Base-by-base conservation (phyloP, 2,113 vertebrate species). In the Zootoca vivipara region DNA sequence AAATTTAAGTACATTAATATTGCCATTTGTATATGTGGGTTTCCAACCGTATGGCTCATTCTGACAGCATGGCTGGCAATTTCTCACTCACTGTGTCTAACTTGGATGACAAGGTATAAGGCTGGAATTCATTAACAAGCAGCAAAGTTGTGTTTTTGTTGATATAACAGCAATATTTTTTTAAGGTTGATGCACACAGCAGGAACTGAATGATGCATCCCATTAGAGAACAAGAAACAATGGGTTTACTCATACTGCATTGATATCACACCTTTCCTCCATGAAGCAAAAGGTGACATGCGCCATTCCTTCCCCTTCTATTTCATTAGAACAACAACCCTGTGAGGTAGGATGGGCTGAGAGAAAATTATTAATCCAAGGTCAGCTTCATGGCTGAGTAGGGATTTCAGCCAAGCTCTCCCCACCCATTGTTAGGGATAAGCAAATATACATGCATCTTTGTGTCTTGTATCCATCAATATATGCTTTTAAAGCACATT, bases 1-100 rank as follows among this genome's bases (percentile, higher is more conserved):
- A 89, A 80, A 90, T 90, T 38, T 89, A 89, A 91, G 16, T 90
- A 85, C 65, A 16, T 52, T 20, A 70, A 15, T 28, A 82, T n/a
- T 89, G 42, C 26, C 70, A 16, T 74, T 18, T 46, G 40, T 83
- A 40, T 64, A 4, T 9, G 83, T 84, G 62, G 38, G 28, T 56
- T 81, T 81, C 10, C 24, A 5, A 18, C 86, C 85, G 72, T 10
- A 13, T 89, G 74, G n/a, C 85, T 79, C 30, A 26, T 0, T 0
- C 81, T 52, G 80, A 81, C 56, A 88, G 0, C 3, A 46, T 0
- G 1, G 62, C 52, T 58, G 33, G 84, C 52, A 62, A 56, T 52
- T 83, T 87, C 91, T 58, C 72, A 80, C 65, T 88, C 86, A 33
- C 91, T 52, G 10, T 20, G 58, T 62, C 16, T 62, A 62, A 15